A percentile compares a stretch with the other conserved stretches of the same genome.
These are phyloP conservation scores for Xiphias gladius DNA, from an alignment of 2,113 vertebrate genomes.

Conservation along the genomic window DNA sequence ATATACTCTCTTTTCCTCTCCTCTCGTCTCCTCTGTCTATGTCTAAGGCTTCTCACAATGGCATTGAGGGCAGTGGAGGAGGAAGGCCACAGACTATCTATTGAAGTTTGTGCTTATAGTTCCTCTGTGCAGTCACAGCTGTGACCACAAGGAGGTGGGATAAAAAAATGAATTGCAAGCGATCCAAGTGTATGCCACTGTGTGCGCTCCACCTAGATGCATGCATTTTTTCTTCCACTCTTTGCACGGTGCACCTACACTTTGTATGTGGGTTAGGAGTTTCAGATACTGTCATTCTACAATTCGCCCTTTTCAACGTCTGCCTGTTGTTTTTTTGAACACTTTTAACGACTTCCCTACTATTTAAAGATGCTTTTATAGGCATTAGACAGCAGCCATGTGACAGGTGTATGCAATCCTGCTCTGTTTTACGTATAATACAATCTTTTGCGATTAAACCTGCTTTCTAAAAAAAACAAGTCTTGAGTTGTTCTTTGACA, in stretches of 20 bases:
- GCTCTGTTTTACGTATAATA: not conserved
- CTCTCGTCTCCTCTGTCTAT: not conserved
- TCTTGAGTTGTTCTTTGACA: not conserved
- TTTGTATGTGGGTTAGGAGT: slow-evolving; percentile 54
- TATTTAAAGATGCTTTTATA: not conserved
- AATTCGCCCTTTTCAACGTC: slow-evolving; percentile 1
- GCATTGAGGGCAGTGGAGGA: not conserved
- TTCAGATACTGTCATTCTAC: slow-evolving; percentile 19
- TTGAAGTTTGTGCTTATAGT: slow-evolving; percentile 10
- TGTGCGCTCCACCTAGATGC: slow-evolving; percentile 36
- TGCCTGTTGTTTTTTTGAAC: slow-evolving; percentile 12
- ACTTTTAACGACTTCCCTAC: not conserved
- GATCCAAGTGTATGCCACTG: slow-evolving; percentile 7
- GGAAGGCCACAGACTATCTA: not conserved
- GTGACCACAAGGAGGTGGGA: slow-evolving; percentile 75
- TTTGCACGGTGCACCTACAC: slow-evolving; percentile 65
- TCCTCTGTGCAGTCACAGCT: slow-evolving; percentile 72
- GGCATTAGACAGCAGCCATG: not conserved
- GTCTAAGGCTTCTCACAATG: not conserved
- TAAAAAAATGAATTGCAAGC: slow-evolving; percentile 57
- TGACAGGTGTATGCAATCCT: not conserved
- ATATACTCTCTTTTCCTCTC: not conserved
- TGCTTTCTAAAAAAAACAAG: not conserved
- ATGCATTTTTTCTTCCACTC: slow-evolving; percentile 24
- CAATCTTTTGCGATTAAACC: not conserved